phyloP scores from a whole-genome alignment of 1,140 invertebrate genomes.

The Manduca sexta region DNA sequence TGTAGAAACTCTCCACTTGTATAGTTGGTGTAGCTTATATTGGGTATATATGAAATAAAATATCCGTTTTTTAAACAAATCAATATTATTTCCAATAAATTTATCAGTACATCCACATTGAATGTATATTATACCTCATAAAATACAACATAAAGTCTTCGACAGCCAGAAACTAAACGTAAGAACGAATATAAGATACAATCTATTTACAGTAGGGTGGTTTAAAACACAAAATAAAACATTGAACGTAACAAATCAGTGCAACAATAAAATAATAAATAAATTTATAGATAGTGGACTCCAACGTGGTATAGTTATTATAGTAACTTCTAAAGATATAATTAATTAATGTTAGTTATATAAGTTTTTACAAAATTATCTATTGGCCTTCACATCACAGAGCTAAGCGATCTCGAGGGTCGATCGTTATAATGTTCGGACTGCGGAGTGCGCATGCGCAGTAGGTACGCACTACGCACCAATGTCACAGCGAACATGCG shows the following conservation, averaged over 20 bases:
- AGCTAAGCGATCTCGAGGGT: slow-evolving; percentile 54
- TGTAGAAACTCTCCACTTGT: no score
- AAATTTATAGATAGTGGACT: slow-evolving; percentile 58
- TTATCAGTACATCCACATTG: slow-evolving; percentile 69
- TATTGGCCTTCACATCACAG: slow-evolving; percentile 69
- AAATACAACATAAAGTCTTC: slow-evolving; percentile 65
- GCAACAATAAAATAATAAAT: slow-evolving; percentile 72
- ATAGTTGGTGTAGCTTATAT: no score
- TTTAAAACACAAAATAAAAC: slow-evolving; percentile 67
- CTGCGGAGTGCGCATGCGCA: slow-evolving; percentile 26
- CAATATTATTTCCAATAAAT: slow-evolving; percentile 73
- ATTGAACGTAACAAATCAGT: slow-evolving; percentile 69
- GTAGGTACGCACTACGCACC: no score
- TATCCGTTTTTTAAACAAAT: slow-evolving; percentile 59
- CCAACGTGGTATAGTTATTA: slow-evolving; percentile 68
- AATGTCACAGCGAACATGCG: no score
- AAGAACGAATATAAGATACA: slow-evolving; percentile 47
- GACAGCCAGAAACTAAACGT: slow-evolving; percentile 58
- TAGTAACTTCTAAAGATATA: slow-evolving; percentile 57
- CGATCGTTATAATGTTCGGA: slow-evolving; percentile 18
- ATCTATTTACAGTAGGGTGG: slow-evolving; percentile 66
- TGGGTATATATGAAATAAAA: slow-evolving; percentile 22
- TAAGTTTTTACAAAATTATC: slow-evolving; percentile 66
- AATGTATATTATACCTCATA: slow-evolving; percentile 56
- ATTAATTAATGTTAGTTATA: slow-evolving; percentile 62